Evolutionary conservation across 2,888 invertebrate genomes (phyloP), one percentile per base, ranked within the genome.

Genomic region (Oscheius sp.): DNA sequence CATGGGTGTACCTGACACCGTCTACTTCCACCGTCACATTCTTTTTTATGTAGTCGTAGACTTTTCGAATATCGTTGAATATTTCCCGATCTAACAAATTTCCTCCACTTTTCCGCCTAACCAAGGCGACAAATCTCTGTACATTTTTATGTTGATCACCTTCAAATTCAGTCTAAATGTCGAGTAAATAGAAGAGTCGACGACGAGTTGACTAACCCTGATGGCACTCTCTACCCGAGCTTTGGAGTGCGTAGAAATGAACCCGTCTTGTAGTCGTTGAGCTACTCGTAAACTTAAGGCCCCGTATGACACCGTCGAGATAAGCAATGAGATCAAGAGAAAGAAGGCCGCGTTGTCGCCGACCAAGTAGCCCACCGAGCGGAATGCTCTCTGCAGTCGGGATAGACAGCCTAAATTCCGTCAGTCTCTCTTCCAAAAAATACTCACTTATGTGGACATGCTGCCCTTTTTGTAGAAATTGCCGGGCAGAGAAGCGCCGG

Each of bases 91-190:
- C 68, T 16, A 76, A 66, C 16, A 76, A 46, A 49, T 72, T 74
- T 13, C 76, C 76, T 2, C 69, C 58, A 35, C 74, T 72, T 29
- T 43, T 49, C n/a, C 69, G 45, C 18, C 72, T 45, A n/a, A 77
- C 49, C 53, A 74, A 69, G 3, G 74, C 66, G 2, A 75, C 69
- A 52, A 72, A 74, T 23, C 71, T 59, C 29, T 74, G 74, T 29
- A 71, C 46, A 46, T 66, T 58, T 29, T 25, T 64, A 27, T 63
- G 55, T 43, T 68, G 52, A n/a, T 74, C 66, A 23, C 71, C 72
- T 25, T 76, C 59, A 49, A 76, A 76, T 35, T 76, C 49, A 21
- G 49, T 35, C 71, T 61, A 18, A 58, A 58, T 6, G 9, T 12
- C 21, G 35, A 25, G 35, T 3, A 9, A 35, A 3, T 9, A 35